Base-by-base conservation (phyloP, 2,888 invertebrate species). In the Melanostoma mellinum region DNA sequence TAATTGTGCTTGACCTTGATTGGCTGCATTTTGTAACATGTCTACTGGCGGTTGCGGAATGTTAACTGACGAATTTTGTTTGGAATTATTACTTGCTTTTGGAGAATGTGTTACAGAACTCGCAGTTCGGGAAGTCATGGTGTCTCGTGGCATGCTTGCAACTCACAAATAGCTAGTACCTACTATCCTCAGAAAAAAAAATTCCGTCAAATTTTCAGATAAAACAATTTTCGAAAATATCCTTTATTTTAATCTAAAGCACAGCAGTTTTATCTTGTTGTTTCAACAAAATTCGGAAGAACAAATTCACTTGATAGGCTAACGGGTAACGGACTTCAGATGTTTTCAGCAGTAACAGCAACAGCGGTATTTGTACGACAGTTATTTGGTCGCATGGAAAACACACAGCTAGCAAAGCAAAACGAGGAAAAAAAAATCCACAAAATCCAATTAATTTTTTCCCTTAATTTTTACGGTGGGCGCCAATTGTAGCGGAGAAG, bases 401-500 rank as follows among this genome's bases (percentile, higher is more conserved):
- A 44, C 33, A 33, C 6, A 53, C 32, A 10, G 10, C 53, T 10
- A 10, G 10, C 53, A 36, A 10, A 36, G 3, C 2, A 6, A 8
- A 53, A 3, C 8, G 4, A n/a, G 2, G 3, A 0, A 2, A n/a
- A n/a, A 10, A 6, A 10, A 9, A 36, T 6, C 3, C 9, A 35
- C 4, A 10, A 10, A 36, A 6, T 50, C 30, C 3, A 9, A 10
- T 9, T 53, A 10, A 36, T 10, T n/a, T 53, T 35, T 5, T 36
- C 2, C 0, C 36, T 3, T 36, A 4, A 32, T 10, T 53, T 53
- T 53, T 53, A 1, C 53, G 53, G 5, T 53, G 53, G 53, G 53
- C 53, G 53, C 53, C 53, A 53, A 53, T 53, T 53, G 53, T 35
- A 53, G 53, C 36, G 36, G 10, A 53, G 10, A 10, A 0, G 5